Percentiles rank a stretch among this genome's conserved stretches.
These are phyloP conservation scores for Lonchura striata DNA, from an alignment of 2,113 vertebrate species.

Conservation along the genomic window DNA sequence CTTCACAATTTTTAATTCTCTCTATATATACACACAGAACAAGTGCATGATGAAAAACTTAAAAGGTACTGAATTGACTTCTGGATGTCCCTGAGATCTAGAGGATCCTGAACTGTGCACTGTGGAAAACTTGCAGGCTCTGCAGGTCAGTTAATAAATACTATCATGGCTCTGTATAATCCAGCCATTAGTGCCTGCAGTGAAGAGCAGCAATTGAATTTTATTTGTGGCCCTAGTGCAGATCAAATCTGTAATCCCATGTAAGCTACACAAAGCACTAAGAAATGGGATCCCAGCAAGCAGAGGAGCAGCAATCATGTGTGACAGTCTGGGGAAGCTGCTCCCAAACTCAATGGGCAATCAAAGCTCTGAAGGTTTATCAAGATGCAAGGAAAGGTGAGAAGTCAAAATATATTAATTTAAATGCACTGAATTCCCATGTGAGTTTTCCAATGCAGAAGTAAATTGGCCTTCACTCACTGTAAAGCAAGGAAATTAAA, in stretches of 20 bases:
- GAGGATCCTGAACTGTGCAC: not conserved
- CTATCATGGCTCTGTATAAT: rapidly evolving
- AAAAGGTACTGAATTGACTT: not conserved
- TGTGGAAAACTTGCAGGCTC: not conserved
- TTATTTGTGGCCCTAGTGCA: not conserved
- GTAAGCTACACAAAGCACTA: not conserved
- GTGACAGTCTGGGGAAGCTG: not conserved
- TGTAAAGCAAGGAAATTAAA: slow-evolving; percentile 45
- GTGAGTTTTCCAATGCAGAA: not conserved
- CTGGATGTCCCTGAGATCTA: not conserved
- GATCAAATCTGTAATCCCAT: not conserved
- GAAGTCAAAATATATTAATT: slow-evolving; percentile 5
- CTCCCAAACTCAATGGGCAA: not conserved
- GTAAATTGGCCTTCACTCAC: slow-evolving; percentile 12
- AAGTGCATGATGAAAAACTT: not conserved
- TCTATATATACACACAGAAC: not conserved
- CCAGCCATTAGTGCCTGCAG: not conserved
- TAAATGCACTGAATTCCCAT: not conserved
- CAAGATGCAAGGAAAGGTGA: not conserved
- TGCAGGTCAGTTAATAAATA: not conserved
- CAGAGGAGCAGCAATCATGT: slow-evolving; percentile 8
- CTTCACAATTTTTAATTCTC: not conserved
- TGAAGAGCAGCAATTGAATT: not conserved
- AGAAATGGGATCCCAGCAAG: not conserved
- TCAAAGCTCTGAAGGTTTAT: not conserved